Evolutionary conservation across 2,888 invertebrate species (phyloP).

Genomic region (Tricholauxania praeusta): DNA sequence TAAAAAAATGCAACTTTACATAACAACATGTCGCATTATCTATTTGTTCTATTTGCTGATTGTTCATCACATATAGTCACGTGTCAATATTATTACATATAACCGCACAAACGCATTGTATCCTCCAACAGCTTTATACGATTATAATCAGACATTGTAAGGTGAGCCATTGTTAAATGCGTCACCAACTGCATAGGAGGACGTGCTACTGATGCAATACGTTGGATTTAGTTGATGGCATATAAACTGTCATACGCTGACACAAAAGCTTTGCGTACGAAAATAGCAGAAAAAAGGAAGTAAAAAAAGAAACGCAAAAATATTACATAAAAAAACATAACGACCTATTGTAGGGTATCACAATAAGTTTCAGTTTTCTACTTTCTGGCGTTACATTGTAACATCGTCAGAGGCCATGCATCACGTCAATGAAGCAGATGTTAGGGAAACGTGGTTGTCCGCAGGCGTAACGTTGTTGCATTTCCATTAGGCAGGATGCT

Average conservation of each 20-base stretch:
- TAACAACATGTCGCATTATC: too few relatives aligned
- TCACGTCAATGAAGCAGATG: slow-evolving; percentile 12
- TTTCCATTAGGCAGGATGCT: slow-evolving; percentile 17
- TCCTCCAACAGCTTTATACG: too few relatives aligned
- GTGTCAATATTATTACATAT: not conserved
- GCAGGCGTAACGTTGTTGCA: not conserved
- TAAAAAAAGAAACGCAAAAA: not conserved
- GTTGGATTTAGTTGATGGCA: slow-evolving; percentile 8
- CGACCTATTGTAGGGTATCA: not conserved
- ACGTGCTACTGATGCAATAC: slow-evolving; percentile 8
- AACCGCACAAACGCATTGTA: too few relatives aligned
- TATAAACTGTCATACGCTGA: not conserved
- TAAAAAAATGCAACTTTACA: too few relatives aligned
- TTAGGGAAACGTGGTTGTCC: slow-evolving; percentile 1
- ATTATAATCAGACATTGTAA: not conserved
- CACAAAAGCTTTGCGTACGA: too few relatives aligned
- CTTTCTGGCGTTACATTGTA: not conserved
- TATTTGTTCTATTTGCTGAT: too few relatives aligned
- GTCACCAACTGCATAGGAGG: slow-evolving; percentile 9
- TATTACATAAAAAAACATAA: not conserved
- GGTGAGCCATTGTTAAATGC: slow-evolving; percentile 9
- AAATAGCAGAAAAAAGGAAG: too few relatives aligned
- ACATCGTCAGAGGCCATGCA: not conserved
- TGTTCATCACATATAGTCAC: too few relatives aligned
- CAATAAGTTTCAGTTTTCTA: not conserved